These are phyloP conservation scores for Sylvia borin DNA, from an alignment of 2,797 vertebrate genomes.

Conservation along the genomic window DNA sequence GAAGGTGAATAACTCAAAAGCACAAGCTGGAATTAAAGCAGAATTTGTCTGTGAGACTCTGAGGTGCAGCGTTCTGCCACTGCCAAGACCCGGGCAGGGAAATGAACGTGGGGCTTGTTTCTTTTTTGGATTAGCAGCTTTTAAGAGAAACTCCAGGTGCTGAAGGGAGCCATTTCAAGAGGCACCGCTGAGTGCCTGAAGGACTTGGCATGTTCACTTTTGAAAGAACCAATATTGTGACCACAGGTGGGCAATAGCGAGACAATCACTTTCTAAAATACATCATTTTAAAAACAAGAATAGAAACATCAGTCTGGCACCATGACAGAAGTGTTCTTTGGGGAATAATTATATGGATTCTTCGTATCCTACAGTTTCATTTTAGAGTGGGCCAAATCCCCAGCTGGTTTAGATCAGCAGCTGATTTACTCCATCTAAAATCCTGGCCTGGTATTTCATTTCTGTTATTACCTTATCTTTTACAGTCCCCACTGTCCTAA, in stretches of 20 bases:
- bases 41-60: fast-evolving
- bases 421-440: conserved; percentile 70
- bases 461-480: conserved; percentile 70
- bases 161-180: conserved; percentile 47
- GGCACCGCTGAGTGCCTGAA: conserved; percentile 19
- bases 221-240: conserved; percentile 53
- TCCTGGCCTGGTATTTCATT: conserved; percentile 60
- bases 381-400: conserved; percentile 65
- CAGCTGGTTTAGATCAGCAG: conserved; percentile 66
- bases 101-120: neutral
- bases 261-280: conserved; percentile 61
- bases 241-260: conserved; percentile 67
- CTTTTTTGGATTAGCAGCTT: conserved; percentile 29
- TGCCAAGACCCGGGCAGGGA: neutral
- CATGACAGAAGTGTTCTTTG: conserved; percentile 56
- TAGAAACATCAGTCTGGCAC: conserved; percentile 68
- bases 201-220: conserved; percentile 36
- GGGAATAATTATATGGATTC: conserved; percentile 67
- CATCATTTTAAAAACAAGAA: conserved; percentile 68
- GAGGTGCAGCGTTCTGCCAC: fast-evolving
- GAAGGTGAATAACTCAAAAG: neutral
- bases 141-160: conserved; percentile 53
- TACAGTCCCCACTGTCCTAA: conserved; percentile 56
- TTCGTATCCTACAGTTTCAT: conserved; percentile 60
- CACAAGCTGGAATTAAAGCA: neutral